phyloP scores from a whole-genome alignment of 2,797 vertebrate genomes.

The Dallia pectoralis region DNA sequence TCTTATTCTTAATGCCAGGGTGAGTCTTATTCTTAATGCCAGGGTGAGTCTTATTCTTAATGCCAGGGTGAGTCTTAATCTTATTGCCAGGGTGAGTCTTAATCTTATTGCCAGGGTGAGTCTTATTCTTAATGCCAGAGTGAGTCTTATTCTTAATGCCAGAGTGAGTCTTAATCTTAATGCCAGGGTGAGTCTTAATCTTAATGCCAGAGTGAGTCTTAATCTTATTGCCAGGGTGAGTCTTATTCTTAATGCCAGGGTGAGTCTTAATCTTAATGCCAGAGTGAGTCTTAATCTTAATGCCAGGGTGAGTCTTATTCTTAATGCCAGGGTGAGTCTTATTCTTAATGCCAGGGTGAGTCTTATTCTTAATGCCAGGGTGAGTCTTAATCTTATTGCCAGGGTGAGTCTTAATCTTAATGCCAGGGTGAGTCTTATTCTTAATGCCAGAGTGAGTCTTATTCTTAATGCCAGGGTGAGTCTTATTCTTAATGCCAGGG shows the following conservation, averaged over 20 bases:
- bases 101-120: slow-evolving; percentile 79
- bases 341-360: slow-evolving; percentile 79
- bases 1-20: slow-evolving; percentile 77
- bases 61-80: slow-evolving; percentile 71
- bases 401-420: slow-evolving; percentile 76
- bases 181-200: slow-evolving; percentile 71
- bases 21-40: slow-evolving; percentile 70
- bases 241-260: slow-evolving; percentile 77
- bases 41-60: slow-evolving; percentile 76
- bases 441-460: slow-evolving; percentile 76
- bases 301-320: slow-evolving; percentile 71
- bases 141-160: slow-evolving; percentile 70
- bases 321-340: slow-evolving; percentile 76
- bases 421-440: slow-evolving; percentile 71
- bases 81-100: slow-evolving; percentile 76
- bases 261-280: slow-evolving; percentile 70
- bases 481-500: no score
- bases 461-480: slow-evolving; percentile 79
- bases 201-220: slow-evolving; percentile 76
- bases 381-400: slow-evolving; percentile 70
- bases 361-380: slow-evolving; percentile 77
- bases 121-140: slow-evolving; percentile 77
- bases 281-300: slow-evolving; percentile 76
- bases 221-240: slow-evolving; percentile 79
- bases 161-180: slow-evolving; percentile 76